Evolutionary conservation across 2,113 vertebrate species (phyloP), one percentile per base, ranked within the genome.

Genomic region (Myxocyprinus asiaticus): DNA sequence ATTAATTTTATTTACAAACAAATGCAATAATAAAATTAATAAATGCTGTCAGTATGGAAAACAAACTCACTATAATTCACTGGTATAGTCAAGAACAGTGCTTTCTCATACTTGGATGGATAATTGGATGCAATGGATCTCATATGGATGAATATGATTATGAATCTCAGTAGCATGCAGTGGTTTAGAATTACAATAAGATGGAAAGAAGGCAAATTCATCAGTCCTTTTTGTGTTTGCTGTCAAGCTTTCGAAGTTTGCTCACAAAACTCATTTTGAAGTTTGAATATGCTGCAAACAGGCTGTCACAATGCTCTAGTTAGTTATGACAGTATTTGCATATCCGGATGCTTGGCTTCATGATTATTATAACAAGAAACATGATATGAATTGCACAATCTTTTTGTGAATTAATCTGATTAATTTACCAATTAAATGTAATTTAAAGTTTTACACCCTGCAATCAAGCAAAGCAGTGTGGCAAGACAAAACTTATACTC

Each of bases 351-450:
- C 6, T 12, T 64, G 42, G 62, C 42, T 64, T 44, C 11, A 12
- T 3, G 6, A 44, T 43, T 64, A 64, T 5, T 65, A 65, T 43
- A 14, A 14, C 12, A 45, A 7, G 10, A 45, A 63, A 44, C 43
- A n/a, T 65, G 3, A 10, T 45, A 65, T 7, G 12, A 44, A 43
- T 33, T 63, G 5, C 33, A 45, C 43, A 65, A n/a, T 33, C 4
- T 14, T 45, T 66, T 66, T 45, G 11, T 65, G 7, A 14, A 66
- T 66, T 45, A 66, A 66, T 66, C 63, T 7, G 12, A n/a, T 66
- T n/a, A 66, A 66, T 66, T 7, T 45, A 44, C 14, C 43, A 44
- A 66, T 66, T 45, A 66, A 66, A 66, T 66, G 43, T 8, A 12
- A 66, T 66, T 66, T 66, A 66, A 66, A 45, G 42, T 65, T 67